Conservation (phyloP, 2,888 invertebrate genomes). For the Drosophila demipolita region DNA sequence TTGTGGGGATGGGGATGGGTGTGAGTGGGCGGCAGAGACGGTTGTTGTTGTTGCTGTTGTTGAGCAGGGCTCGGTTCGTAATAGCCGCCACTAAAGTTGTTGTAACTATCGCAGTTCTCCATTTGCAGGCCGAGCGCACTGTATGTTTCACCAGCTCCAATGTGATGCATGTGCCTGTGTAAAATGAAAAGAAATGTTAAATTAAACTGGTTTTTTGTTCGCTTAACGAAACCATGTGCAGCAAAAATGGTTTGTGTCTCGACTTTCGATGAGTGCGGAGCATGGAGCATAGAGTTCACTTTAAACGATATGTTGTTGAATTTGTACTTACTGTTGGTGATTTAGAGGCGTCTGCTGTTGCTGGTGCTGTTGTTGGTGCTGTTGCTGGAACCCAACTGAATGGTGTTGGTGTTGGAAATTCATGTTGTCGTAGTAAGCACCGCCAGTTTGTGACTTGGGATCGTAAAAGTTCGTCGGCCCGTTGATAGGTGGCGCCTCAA, state of each 20-base stretch:
- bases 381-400: slow-evolving; percentile 71
- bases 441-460: slow-evolving; percentile 75
- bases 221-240: neutral
- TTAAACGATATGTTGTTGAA: neutral
- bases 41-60: slow-evolving; percentile 84
- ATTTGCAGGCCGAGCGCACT: slow-evolving; percentile 82
- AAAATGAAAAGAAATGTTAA: neutral
- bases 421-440: slow-evolving; percentile 83
- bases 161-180: slow-evolving; percentile 70
- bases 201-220: neutral
- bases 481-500: slow-evolving; percentile 81
- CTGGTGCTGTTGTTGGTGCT: slow-evolving; percentile 65
- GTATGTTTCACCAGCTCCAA: slow-evolving; percentile 72
- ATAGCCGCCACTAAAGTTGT: slow-evolving; percentile 72
- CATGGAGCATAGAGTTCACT: neutral
- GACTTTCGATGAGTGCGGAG: neutral
- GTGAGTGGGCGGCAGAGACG: slow-evolving; percentile 85
- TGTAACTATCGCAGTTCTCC: slow-evolving; percentile 82
- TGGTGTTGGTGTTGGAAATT: slow-evolving; percentile 75
- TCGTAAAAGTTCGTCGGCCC: slow-evolving; percentile 81
- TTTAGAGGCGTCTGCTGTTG: slow-evolving; percentile 60
- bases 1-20: slow-evolving; percentile 86
- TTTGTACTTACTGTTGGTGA: slow-evolving; percentile 68
- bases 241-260: too few relatives aligned
- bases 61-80: slow-evolving; percentile 76